Percentiles rank a stretch among this genome's conserved stretches.
These are phyloP conservation scores for Dione vanillae DNA, from an alignment of 2,888 invertebrate genomes.

Conservation along the genomic window DNA sequence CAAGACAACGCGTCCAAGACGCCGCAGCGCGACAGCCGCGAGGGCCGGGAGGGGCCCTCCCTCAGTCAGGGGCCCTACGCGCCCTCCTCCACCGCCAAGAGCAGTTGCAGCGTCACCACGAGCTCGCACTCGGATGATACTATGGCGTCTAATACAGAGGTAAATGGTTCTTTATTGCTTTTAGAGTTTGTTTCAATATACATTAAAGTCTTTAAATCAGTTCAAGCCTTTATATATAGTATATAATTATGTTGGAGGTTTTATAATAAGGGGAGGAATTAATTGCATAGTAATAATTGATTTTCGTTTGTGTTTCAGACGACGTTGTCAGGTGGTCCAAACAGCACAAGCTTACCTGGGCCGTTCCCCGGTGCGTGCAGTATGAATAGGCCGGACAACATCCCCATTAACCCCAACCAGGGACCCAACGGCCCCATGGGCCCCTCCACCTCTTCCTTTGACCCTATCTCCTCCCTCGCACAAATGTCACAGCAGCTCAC, in stretches of 20 bases:
- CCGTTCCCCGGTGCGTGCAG: conserved; percentile 82
- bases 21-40: conserved; percentile 62
- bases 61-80: conserved; percentile 76
- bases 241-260: no score
- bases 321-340: conserved; percentile 78
- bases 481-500: conserved; percentile 97
- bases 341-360: conserved; percentile 78
- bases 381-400: conserved; percentile 78
- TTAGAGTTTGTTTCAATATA: neutral
- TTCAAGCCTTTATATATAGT: no score
- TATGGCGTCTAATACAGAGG: conserved; percentile 67
- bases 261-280: neutral
- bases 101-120: conserved; percentile 68
- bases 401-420: conserved; percentile 79
- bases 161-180: conserved; percentile 41
- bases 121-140: conserved; percentile 66
- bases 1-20: conserved; percentile 78
- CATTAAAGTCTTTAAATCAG: no score
- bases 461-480: conserved; percentile 96
- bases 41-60: conserved; percentile 44
- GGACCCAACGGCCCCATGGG: conserved; percentile 85
- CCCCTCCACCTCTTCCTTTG: conserved; percentile 87
- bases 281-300: neutral
- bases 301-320: conserved; percentile 58
- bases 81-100: conserved; percentile 69